phyloP scores from a whole-genome alignment of 2,797 vertebrate genomes.

The Enteromius thamalakanensis region DNA sequence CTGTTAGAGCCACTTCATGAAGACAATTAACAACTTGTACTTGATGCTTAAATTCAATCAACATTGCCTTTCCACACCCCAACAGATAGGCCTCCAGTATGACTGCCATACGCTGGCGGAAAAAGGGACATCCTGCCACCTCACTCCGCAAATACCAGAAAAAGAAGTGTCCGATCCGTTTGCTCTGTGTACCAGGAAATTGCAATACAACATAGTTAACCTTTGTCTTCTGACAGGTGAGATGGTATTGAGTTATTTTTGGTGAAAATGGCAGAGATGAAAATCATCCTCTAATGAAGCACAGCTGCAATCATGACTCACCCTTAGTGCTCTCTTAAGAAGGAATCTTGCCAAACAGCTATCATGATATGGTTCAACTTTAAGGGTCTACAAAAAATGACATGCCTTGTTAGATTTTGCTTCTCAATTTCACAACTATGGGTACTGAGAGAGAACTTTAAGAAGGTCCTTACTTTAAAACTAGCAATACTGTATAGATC shows the following conservation, averaged over 20 bases:
- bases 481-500: background rate
- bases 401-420: background rate
- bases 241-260: background rate
- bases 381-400: conserved; percentile 73
- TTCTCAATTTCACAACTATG: background rate
- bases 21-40: conserved; percentile 75
- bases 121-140: conserved; percentile 75
- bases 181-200: conserved; percentile 72
- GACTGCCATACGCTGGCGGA: conserved; percentile 80
- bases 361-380: conserved; percentile 83
- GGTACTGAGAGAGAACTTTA: background rate
- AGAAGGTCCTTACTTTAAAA: background rate
- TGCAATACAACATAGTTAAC: background rate
- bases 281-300: background rate
- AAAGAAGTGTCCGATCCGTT: conserved; percentile 82
- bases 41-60: conserved; percentile 72
- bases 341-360: conserved; percentile 79
- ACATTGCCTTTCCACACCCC: conserved; percentile 77
- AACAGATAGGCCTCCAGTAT: conserved; percentile 81
- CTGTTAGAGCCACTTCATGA: conserved; percentile 65
- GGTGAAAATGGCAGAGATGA: background rate
- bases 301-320: conserved; percentile 63
- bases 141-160: conserved; percentile 85
- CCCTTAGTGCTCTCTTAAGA: conserved; percentile 77
- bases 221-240: background rate